A percentile compares a stretch with the other conserved stretches of the same genome.
These are phyloP conservation scores for Upupa epops DNA, from an alignment of 2,113 vertebrate species.

Conservation along the genomic window DNA sequence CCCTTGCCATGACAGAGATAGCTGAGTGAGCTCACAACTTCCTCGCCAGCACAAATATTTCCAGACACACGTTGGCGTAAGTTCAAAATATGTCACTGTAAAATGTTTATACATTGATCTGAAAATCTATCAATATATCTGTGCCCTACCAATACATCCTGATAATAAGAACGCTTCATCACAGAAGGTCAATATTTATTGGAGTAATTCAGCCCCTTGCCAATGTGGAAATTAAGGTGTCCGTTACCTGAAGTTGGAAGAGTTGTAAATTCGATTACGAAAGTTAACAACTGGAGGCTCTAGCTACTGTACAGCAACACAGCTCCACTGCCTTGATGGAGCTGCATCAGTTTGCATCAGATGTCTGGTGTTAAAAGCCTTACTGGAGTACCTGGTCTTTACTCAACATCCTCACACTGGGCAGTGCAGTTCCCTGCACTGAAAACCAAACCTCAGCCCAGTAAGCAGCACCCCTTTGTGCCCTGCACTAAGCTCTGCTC, in stretches of 20 bases:
- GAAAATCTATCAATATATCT: constrained; percentile 37
- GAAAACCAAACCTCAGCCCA: not conserved
- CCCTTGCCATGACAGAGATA: constrained; percentile 12
- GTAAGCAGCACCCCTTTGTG: not conserved
- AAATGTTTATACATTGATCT: constrained; percentile 56
- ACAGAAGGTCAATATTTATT: constrained; percentile 54
- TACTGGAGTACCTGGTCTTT: not conserved
- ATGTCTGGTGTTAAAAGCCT: not conserved
- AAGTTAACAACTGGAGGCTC: constrained; percentile 31
- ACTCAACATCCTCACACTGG: not conserved
- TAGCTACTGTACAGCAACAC: not conserved
- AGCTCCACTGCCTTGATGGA: not conserved
- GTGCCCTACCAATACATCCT: constrained; percentile 45
- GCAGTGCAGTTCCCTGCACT: rapidly evolving
- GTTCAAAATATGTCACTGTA: constrained; percentile 54
- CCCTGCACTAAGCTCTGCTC: no score
- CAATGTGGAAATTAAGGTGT: constrained; percentile 31
- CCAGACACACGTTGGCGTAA: not conserved
- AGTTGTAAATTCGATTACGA: constrained; percentile 41
- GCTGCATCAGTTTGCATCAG: not conserved
- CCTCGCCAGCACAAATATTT: constrained; percentile 13
- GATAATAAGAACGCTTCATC: constrained; percentile 62
- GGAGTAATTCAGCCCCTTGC: constrained; percentile 61
- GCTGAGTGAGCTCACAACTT: not conserved
- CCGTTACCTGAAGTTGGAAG: constrained; percentile 31